A percentile compares a stretch with the other conserved stretches of the same genome.
Evolutionary conservation across 2,113 vertebrate genomes (phyloP).

Genomic region (Ptychochromis oligacanthus): DNA sequence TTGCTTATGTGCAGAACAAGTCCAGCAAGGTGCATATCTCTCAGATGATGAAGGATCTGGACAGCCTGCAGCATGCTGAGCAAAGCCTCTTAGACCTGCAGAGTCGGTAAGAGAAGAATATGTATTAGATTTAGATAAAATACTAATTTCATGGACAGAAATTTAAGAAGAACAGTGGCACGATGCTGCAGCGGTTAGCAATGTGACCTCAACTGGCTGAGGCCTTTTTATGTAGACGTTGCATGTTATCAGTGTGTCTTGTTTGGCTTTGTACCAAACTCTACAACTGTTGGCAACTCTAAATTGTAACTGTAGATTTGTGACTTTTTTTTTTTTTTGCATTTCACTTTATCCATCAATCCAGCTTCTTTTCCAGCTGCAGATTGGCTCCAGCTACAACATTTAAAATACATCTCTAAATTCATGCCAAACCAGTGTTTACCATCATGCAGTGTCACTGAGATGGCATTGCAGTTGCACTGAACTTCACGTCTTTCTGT

Average conservation of each 20-base stretch:
- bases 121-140: background rate
- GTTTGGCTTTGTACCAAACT: background rate
- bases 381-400: too few relatives aligned
- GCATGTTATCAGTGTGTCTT: background rate
- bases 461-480: too few relatives aligned
- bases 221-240: background rate
- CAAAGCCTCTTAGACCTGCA: constrained; percentile 94
- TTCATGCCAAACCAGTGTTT: too few relatives aligned
- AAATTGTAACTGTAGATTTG: too few relatives aligned
- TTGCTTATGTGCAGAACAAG: constrained; percentile 97
- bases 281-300: too few relatives aligned
- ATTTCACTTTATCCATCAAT: too few relatives aligned
- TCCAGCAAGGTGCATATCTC: constrained; percentile 94
- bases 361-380: background rate
- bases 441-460: too few relatives aligned
- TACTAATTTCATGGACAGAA: background rate
- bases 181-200: background rate
- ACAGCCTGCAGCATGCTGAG: constrained; percentile 94
- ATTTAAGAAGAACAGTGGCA: background rate
- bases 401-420: too few relatives aligned
- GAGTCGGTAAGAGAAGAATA: constrained; percentile 83
- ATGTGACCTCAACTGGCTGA: background rate
- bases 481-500: background rate
- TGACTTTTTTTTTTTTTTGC: background rate
- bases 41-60: constrained; percentile 99